Evolutionary conservation across 2,113 vertebrate species (phyloP).

Genomic region (Engystomops pustulosus): DNA sequence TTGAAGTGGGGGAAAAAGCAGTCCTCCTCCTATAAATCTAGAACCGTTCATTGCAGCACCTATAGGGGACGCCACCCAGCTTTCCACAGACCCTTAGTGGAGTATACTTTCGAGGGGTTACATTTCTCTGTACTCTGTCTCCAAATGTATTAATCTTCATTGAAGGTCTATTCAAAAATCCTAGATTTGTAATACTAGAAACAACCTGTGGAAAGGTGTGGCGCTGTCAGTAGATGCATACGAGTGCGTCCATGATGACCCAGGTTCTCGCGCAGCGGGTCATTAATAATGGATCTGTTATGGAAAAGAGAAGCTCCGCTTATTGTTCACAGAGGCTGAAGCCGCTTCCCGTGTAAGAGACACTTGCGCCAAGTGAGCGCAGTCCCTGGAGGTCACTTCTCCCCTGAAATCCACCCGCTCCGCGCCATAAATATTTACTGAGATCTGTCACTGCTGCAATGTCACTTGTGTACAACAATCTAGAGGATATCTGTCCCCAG

Average conservation of each 20-base stretch:
- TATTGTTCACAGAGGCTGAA: conserved; percentile 10
- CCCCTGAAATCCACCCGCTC: not conserved
- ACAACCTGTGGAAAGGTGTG: no score
- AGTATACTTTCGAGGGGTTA: no score
- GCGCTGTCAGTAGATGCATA: no score
- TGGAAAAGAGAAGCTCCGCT: not conserved
- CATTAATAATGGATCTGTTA: conserved; percentile 38
- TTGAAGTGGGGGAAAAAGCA: not conserved
- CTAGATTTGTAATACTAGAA: no score
- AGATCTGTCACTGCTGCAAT: not conserved
- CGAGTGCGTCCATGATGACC: not conserved
- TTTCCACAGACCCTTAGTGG: not conserved
- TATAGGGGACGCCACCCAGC: not conserved
- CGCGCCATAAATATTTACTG: not conserved
- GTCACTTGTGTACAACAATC: not conserved
- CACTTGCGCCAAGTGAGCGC: not conserved
- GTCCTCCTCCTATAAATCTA: not conserved
- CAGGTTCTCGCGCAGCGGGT: not conserved
- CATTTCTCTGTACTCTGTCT: no score
- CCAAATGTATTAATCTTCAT: no score
- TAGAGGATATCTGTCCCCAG: not conserved
- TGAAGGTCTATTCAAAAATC: no score
- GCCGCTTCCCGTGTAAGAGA: not conserved
- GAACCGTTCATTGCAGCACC: not conserved
- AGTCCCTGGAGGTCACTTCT: not conserved